Conservation (phyloP, 2,888 invertebrate genomes). For the Cryptus viduatorius region DNA sequence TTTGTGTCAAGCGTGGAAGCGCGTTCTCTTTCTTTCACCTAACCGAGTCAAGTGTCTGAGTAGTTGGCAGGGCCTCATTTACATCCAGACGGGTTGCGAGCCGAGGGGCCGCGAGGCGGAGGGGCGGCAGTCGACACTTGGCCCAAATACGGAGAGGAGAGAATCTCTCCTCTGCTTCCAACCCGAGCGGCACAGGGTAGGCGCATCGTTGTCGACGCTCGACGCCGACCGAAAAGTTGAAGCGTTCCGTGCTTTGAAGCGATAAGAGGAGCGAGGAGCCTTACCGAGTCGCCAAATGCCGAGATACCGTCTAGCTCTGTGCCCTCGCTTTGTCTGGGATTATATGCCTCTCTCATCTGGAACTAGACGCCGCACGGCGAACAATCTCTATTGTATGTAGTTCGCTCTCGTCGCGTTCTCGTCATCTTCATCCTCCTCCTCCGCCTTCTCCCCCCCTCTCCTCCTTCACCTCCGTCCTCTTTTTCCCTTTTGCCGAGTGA, state of each 20-base stretch:
- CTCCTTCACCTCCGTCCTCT: slow-evolving; percentile 11
- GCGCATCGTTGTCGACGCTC: slow-evolving; percentile 45
- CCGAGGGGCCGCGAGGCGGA: slow-evolving; percentile 56
- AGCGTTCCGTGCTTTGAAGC: slow-evolving; percentile 73
- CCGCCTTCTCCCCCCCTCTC: slow-evolving; percentile 25
- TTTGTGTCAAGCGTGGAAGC: slow-evolving; percentile 37
- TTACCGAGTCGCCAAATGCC: slow-evolving; percentile 50
- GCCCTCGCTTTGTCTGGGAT: slow-evolving; percentile 62
- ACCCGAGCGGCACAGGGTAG: slow-evolving; percentile 41
- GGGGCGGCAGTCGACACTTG: slow-evolving; percentile 76
- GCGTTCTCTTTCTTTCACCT: slow-evolving; percentile 62
- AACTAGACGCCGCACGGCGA: slow-evolving; percentile 62
- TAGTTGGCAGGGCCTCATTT: slow-evolving; percentile 76
- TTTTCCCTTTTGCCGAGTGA: not conserved
- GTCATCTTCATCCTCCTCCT: not conserved
- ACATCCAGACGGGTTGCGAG: slow-evolving; percentile 75
- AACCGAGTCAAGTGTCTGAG: slow-evolving; percentile 77
- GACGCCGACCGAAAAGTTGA: slow-evolving; percentile 72
- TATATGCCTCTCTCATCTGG: slow-evolving; percentile 66
- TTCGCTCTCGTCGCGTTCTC: slow-evolving; percentile 21
- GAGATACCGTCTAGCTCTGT: slow-evolving; percentile 54
- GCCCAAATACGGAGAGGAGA: slow-evolving; percentile 76
- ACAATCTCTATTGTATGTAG: slow-evolving; percentile 61
- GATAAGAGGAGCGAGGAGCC: slow-evolving; percentile 71
- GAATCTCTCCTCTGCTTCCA: slow-evolving; percentile 59